Percentiles rank a stretch among this genome's conserved stretches.
Evolutionary conservation across 2,797 vertebrate genomes (phyloP).

Genomic region (Crotalus adamanteus): DNA sequence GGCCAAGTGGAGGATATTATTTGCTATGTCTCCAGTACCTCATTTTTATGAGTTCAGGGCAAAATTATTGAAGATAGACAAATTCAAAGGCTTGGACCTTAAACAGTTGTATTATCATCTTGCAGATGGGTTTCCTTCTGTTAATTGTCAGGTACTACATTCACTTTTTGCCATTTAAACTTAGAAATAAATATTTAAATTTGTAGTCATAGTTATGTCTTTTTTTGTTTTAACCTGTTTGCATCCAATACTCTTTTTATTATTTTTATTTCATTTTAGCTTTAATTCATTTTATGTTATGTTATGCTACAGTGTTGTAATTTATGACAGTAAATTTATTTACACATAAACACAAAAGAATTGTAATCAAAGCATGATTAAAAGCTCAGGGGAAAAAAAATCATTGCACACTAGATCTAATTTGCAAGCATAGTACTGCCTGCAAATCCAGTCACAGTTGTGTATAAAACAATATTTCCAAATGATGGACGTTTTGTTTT

Average conservation of each 20-base stretch:
- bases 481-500: background rate
- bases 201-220: background rate
- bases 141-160: background rate
- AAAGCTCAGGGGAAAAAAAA: background rate
- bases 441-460: background rate
- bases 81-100: background rate
- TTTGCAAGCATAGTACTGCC: background rate
- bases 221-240: background rate
- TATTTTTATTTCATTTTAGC: background rate
- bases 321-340: background rate
- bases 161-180: background rate
- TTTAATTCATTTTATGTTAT: background rate
- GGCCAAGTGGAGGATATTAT: background rate
- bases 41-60: background rate
- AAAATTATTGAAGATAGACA: background rate
- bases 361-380: background rate
- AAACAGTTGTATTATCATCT: background rate
- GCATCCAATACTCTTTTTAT: background rate
- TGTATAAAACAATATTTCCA: background rate
- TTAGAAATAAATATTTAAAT: background rate
- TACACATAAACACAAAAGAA: background rate
- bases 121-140: background rate
- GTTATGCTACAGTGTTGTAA: background rate
- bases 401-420: background rate
- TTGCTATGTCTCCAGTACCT: background rate